phyloP scores from a whole-genome alignment of 1,140 invertebrate species.

The Coenobita brevimanus region DNA sequence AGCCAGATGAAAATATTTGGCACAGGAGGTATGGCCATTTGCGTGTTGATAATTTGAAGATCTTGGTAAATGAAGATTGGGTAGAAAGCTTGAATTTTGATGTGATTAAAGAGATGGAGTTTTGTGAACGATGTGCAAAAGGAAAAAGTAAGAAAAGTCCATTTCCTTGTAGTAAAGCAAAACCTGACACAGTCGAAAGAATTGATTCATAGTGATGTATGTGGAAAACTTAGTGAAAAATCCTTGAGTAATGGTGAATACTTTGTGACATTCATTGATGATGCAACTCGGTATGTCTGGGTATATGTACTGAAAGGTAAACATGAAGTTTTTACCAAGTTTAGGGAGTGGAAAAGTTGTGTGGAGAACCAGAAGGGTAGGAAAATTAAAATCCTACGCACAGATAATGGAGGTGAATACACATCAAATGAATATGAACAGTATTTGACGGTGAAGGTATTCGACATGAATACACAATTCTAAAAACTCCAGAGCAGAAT shows the following conservation, averaged over 20 bases:
- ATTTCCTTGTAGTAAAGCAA: constrained; percentile 11
- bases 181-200: constrained; percentile 36
- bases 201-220: constrained; percentile 55
- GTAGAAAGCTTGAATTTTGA: not conserved
- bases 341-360: constrained; percentile 13
- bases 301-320: constrained; percentile 34
- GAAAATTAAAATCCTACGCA: constrained; percentile 17
- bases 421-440: constrained; percentile 43
- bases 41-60: not conserved
- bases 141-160: constrained; percentile 4
- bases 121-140: constrained; percentile 13
- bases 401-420: constrained; percentile 20
- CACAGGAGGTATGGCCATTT: constrained; percentile 31
- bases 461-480: constrained; percentile 66
- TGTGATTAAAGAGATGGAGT: constrained; percentile 9
- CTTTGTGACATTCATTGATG: constrained; percentile 55
- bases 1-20: constrained; percentile 12
- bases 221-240: constrained; percentile 40
- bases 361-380: constrained; percentile 11
- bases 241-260: constrained; percentile 40
- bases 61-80: not conserved
- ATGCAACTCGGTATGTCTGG: constrained; percentile 44
- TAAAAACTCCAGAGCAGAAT: constrained; percentile 69
- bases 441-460: constrained; percentile 64
- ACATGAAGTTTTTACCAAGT: constrained; percentile 28